Conservation (phyloP, 2,888 invertebrate species). For the Vesta saturnalis region DNA sequence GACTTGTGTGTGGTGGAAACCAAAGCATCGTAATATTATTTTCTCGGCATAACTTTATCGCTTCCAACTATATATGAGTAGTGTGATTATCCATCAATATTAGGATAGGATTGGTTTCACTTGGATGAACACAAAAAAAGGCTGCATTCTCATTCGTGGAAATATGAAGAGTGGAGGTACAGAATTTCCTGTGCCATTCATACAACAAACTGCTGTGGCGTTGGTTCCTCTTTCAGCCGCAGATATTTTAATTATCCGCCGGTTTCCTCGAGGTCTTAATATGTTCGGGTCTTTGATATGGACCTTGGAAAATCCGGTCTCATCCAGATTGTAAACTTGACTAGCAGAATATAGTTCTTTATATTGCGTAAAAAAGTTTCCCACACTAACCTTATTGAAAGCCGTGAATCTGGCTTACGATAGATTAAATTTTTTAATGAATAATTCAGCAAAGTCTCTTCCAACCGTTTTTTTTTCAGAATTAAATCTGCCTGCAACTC, state of each 20-base stretch:
- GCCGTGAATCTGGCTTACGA: not conserved
- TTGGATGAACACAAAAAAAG: not conserved
- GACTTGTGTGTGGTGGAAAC: constrained; percentile 45
- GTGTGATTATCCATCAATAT: constrained; percentile 44
- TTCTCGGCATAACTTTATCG: constrained; percentile 38
- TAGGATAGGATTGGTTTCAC: constrained; percentile 40
- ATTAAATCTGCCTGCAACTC: not conserved
- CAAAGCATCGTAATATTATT: constrained; percentile 39
- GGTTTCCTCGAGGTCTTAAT: not conserved
- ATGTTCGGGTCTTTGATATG: constrained; percentile 15
- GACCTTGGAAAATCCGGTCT: constrained; percentile 32
- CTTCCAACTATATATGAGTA: constrained; percentile 38
- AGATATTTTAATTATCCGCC: not conserved
- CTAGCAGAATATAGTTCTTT: constrained; percentile 11
- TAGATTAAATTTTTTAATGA: too few species aligned
- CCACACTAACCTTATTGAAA: not conserved
- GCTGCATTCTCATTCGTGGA: constrained; percentile 9
- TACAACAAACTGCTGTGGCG: constrained; percentile 9
- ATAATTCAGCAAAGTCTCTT: not conserved
- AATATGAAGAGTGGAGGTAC: too few species aligned
- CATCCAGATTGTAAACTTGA: constrained; percentile 34
- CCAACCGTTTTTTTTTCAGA: not conserved
- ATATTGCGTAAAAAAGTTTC: too few species aligned
- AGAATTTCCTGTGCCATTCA: constrained; percentile 13
- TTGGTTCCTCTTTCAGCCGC: too few species aligned